Percentiles rank a stretch among this genome's conserved stretches.
phyloP scores from a whole-genome alignment of 1,140 invertebrate species.

The Drosophila bipectinata region DNA sequence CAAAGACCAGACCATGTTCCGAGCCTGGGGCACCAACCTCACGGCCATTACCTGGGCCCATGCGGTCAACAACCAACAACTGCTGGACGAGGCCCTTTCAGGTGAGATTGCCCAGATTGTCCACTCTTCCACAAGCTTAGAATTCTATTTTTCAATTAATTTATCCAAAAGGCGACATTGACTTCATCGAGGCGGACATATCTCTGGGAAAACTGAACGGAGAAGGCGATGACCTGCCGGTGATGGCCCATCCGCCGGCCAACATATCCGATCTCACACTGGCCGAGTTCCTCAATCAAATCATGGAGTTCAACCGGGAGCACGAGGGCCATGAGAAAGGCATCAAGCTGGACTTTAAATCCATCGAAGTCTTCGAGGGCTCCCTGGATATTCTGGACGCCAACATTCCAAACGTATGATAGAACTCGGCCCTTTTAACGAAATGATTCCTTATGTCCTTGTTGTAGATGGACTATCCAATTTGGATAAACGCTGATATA shows the following conservation, averaged over 20 bases:
- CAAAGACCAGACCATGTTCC: constrained; percentile 36
- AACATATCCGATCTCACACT: constrained; percentile 90
- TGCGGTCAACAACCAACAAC: constrained; percentile 89
- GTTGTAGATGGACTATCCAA: constrained; percentile 87
- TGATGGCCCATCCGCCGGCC: constrained; percentile 94
- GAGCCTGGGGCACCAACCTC: constrained; percentile 85
- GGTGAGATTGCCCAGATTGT: constrained; percentile 43
- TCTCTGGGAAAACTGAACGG: constrained; percentile 87
- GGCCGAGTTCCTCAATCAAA: constrained; percentile 88
- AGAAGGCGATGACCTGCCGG: constrained; percentile 86
- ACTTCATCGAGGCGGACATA: constrained; percentile 96
- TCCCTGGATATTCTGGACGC: constrained; percentile 86
- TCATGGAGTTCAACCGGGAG: constrained; percentile 84
- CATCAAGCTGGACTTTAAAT: constrained; percentile 95
- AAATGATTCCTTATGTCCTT: not conserved
- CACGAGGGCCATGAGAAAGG: constrained; percentile 86
- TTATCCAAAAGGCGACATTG: constrained; percentile 79
- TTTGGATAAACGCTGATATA: constrained; percentile 97
- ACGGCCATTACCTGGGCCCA: constrained; percentile 93
- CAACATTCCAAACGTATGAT: constrained; percentile 61
- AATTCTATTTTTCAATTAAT: not conserved
- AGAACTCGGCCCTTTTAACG: not conserved
- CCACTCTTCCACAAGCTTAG: no score
- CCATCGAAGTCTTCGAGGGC: constrained; percentile 89
- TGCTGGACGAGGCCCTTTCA: constrained; percentile 87